Percentiles rank a stretch among this genome's conserved stretches.
These are phyloP conservation scores for Indicator maculatus DNA, from an alignment of 2,113 vertebrate species.

Conservation along the genomic window DNA sequence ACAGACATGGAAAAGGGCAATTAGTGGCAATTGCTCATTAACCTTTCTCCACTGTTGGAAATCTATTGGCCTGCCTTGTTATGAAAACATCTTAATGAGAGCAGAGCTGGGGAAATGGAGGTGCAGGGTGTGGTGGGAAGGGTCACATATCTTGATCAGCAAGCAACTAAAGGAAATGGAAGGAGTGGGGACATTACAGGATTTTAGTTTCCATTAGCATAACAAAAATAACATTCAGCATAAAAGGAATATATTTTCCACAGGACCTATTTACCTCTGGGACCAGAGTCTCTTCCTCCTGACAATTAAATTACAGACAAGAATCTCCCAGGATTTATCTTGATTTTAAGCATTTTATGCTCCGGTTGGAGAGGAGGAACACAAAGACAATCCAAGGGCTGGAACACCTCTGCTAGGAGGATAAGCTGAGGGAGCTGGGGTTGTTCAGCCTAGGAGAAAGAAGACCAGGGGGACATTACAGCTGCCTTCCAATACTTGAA, in stretches of 20 bases:
- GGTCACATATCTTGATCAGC: neutral
- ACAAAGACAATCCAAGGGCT: too few relatives aligned
- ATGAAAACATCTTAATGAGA: neutral
- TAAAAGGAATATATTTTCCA: neutral
- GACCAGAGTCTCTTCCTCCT: neutral
- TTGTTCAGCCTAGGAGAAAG: too few relatives aligned
- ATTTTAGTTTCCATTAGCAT: neutral
- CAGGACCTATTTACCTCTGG: neutral
- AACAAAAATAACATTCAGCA: neutral
- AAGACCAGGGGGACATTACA: too few relatives aligned
- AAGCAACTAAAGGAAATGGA: neutral
- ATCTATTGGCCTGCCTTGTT: neutral
- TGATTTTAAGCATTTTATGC: neutral
- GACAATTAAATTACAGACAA: neutral
- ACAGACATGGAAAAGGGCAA: neutral
- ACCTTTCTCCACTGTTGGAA: neutral
- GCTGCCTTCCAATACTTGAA: too few relatives aligned
- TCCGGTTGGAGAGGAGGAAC: too few relatives aligned
- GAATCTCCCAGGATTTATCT: neutral
- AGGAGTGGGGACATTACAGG: neutral
- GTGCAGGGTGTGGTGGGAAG: slow-evolving; percentile 19
- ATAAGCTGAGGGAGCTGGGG: too few relatives aligned
- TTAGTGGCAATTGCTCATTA: neutral
- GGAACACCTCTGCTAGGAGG: too few relatives aligned
- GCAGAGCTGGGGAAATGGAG: neutral